Base-by-base conservation (phyloP, 2,113 vertebrate species). In the Plecturocebus donacophilus region DNA sequence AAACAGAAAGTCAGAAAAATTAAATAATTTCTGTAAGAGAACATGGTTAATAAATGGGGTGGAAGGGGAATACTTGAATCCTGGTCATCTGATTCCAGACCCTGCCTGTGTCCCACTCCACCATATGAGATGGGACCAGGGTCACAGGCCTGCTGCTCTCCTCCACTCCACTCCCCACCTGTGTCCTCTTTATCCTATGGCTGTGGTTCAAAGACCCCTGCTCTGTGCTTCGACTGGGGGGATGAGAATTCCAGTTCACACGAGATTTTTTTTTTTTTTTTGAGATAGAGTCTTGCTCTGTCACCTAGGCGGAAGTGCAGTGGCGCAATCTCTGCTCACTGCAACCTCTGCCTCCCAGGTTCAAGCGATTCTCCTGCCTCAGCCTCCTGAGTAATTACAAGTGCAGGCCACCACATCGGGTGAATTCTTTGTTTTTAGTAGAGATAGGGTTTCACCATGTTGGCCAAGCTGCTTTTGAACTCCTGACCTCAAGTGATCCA, bases 111-210 rank as follows among this genome's bases (percentile, higher is more conserved):
- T 56, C 49, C 77, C 8, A 14, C 27, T 20, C 49, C 35, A 6
- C 42, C 42, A 54, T 58, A 9, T 45, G 47, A 86, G 66, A 17
- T 12, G 71, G 58, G 14, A n/a, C 23, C 35, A 40, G 66, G 82
- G n/a, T n/a, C 45, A 4, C 0, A 2, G 64, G 35, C 80, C 75
- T 75, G 25, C 2, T 68, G 35, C 14, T 17, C 47, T 81, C 71
- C 12, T 45, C 7, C 30, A 13, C 6, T 5, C 86, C 42, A 25
- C 40, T 23, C 13, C 30, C 30, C 0, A 35, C 14, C 17, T 4
- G 21, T 0, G 1, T 21, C 16, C 54, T 10, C 16, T 42, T 13
- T 5, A 30, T 42, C 52, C 10, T 27, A 11, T 2, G 6, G 11
- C 35, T n/a, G 0, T 56, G 25, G 8, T 23, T 83, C n/a, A 42